Base-by-base conservation (phyloP, 1,140 invertebrate species). In the Bombyx mandarina region DNA sequence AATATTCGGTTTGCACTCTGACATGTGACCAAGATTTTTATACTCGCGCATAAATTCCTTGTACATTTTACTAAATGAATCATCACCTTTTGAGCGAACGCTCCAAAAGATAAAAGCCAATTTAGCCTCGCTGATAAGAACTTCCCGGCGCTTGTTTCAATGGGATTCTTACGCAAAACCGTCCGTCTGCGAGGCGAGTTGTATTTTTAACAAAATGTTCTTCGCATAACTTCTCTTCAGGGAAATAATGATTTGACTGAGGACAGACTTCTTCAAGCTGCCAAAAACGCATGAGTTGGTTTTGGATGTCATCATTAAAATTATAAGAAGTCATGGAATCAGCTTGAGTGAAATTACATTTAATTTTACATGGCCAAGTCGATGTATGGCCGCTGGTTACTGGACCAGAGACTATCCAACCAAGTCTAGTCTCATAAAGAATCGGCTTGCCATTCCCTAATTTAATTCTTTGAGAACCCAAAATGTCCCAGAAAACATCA, bases 401-500 rank as follows among this genome's bases (percentile, higher is more conserved):
- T 8, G 61, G 54, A 26, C 64, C 65, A 44, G 57, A 62, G 55
- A 63, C 58, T 54, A 67, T 5, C 68, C 65, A 67, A 22, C 62
- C 67, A 43, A 70, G 44, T 35, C 43, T 58, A 18, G 65, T 54
- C 46, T 67, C 53, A 46, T 9, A 58, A 7, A 67, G 54, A 8
- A 48, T 58, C 2, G 62, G 65, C 42, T 67, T 65, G 6, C 52
- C 53, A 1, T 52, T 45, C 48, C 65, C 62, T 58, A 70, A 60
- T 44, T 49, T 53, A 51, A 67, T 57, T 53, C 46, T 58, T 57
- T 61, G 43, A 1, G 53, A 47, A 9, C 57, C 56, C 51, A 71
- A 52, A 42, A 67, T 45, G 46, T 61, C 57, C 63, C 65, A 64
- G 60, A 67, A 72, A n/a, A 69, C 43, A 49, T 73, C 61, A 45